Conservation (phyloP, 2,888 invertebrate species). For the Microchrysa polita region DNA sequence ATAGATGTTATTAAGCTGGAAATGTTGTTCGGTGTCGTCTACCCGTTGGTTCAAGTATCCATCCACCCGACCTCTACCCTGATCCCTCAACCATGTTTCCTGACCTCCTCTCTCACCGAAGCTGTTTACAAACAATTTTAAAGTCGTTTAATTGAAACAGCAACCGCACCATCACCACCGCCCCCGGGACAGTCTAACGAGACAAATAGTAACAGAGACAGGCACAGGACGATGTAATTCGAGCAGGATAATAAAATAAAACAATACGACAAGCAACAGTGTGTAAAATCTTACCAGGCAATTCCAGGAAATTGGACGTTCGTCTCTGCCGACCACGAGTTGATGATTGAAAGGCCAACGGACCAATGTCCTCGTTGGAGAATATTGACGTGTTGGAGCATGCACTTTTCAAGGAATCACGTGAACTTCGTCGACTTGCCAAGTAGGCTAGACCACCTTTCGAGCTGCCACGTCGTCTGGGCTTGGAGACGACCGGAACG, state of each 20-base stretch:
- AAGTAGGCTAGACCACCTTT: conserved; percentile 78
- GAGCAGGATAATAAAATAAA: conserved; percentile 1
- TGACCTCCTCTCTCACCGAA: not conserved
- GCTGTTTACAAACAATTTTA: conserved; percentile 20
- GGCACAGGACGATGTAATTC: too few species aligned
- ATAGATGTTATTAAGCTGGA: too few species aligned
- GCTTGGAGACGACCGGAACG: conserved; percentile 71
- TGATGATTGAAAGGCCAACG: conserved; percentile 81
- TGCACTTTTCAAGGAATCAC: conserved; percentile 73
- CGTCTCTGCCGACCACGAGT: conserved; percentile 80
- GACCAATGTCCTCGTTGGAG: conserved; percentile 82
- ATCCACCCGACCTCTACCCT: too few species aligned
- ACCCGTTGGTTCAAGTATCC: too few species aligned
- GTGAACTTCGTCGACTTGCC: conserved; percentile 85
- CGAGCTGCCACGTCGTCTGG: conserved; percentile 72
- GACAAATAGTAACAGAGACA: conserved; percentile 19
- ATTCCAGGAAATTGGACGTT: conserved; percentile 86
- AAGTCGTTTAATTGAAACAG: conserved; percentile 5
- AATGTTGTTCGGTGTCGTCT: too few species aligned
- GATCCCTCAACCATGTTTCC: too few species aligned
- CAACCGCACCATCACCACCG: too few species aligned
- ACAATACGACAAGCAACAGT: not conserved
- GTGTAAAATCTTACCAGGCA: conserved; percentile 76
- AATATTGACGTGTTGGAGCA: conserved; percentile 75
- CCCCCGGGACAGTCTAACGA: not conserved